A percentile compares a stretch with the other conserved stretches of the same genome.
phyloP scores from a whole-genome alignment of 1,140 invertebrate species.

The Leptoteleia sp. region DNA sequence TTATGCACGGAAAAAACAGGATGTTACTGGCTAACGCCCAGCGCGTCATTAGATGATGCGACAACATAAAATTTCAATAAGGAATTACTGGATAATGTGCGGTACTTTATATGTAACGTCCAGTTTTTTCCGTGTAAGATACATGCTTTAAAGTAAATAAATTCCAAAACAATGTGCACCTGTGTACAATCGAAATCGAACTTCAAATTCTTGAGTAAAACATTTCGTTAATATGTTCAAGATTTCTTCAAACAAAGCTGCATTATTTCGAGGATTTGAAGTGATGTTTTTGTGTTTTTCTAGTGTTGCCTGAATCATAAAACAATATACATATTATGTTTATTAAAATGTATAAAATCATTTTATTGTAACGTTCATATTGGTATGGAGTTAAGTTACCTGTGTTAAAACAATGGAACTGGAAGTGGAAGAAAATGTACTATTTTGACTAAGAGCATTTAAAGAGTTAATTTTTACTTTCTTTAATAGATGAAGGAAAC shows the following conservation, averaged over 20 bases:
- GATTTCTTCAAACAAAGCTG: constrained; percentile 83
- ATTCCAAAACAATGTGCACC: too few species aligned
- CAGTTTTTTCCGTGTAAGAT: too few species aligned
- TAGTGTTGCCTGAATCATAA: constrained; percentile 71
- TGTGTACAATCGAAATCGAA: constrained; percentile 82
- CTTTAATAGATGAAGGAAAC: constrained; percentile 82
- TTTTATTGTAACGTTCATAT: too few species aligned
- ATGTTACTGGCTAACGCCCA: too few species aligned
- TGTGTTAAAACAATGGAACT: constrained; percentile 80
- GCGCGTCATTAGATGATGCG: too few species aligned
- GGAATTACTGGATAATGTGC: too few species aligned
- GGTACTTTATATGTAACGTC: too few species aligned
- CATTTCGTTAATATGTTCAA: constrained; percentile 83
- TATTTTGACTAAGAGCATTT: constrained; percentile 77
- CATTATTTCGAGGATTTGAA: constrained; percentile 75
- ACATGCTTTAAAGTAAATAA: too few species aligned
- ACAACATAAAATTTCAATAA: too few species aligned
- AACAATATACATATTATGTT: too few species aligned
- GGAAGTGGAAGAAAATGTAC: constrained; percentile 72
- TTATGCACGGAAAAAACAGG: too few species aligned
- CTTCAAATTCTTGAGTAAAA: constrained; percentile 81
- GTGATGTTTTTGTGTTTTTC: constrained; percentile 65
- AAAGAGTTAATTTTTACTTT: constrained; percentile 80
- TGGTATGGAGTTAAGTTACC: constrained; percentile 53
- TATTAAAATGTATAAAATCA: too few species aligned